Evolutionary conservation across 1,140 invertebrate species (phyloP).

Genomic region (Amphibalanus amphitrite): DNA sequence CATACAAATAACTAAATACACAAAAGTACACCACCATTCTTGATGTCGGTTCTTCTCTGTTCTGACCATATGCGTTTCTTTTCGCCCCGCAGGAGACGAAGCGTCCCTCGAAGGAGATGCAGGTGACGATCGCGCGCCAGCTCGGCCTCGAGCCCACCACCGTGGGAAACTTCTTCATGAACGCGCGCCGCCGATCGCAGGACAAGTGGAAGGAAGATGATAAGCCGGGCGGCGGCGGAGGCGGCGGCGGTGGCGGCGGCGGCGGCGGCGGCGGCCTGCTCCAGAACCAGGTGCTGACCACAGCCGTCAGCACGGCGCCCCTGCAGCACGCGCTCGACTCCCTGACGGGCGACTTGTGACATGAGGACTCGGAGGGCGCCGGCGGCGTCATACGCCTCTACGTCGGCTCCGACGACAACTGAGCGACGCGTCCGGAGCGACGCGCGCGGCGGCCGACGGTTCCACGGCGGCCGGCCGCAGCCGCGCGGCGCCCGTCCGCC

Average conservation of each 20-base stretch:
- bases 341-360: slow-evolving; percentile 18
- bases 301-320: slow-evolving; percentile 10
- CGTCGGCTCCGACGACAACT: background rate
- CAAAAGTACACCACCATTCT: too few relatives aligned
- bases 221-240: slow-evolving; percentile 33
- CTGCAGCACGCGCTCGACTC: slow-evolving; percentile 13
- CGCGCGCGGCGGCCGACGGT: too few relatives aligned
- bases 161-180: slow-evolving; percentile 99
- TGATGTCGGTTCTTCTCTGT: too few relatives aligned
- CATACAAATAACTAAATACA: too few relatives aligned
- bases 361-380: slow-evolving; percentile 22
- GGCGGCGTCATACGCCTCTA: slow-evolving; percentile 15
- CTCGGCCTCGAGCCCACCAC: slow-evolving; percentile 94
- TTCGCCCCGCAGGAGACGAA: slow-evolving; percentile 70
- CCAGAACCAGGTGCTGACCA: slow-evolving; percentile 8
- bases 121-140: slow-evolving; percentile 95
- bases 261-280: slow-evolving; percentile 26
- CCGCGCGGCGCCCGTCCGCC: too few relatives aligned
- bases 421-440: background rate
- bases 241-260: slow-evolving; percentile 26
- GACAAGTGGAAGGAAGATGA: slow-evolving; percentile 92
- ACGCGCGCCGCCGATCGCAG: slow-evolving; percentile 88
- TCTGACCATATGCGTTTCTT: slow-evolving; percentile 1
- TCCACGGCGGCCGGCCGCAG: background rate
- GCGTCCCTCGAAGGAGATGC: slow-evolving; percentile 99